These are phyloP conservation scores for Tetheella fluctuosa DNA, from an alignment of 2,888 invertebrate species.

Conservation along the genomic window DNA sequence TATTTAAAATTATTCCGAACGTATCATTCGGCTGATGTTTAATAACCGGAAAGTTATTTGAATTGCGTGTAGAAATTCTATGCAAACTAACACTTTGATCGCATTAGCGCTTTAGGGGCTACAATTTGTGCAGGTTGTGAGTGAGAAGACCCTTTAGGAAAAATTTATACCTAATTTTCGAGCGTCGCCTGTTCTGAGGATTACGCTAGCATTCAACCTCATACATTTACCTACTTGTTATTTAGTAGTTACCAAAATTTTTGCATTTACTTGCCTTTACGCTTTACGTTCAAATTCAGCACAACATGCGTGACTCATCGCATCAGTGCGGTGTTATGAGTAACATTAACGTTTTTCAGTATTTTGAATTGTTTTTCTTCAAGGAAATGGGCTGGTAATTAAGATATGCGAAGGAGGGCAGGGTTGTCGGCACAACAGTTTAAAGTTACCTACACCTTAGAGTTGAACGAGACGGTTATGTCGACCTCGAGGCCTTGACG, in stretches of 20 bases:
- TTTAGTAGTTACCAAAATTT: too few species aligned
- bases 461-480: conserved; percentile 49
- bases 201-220: not conserved
- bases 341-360: conserved; percentile 4
- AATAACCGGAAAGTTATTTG: conserved; percentile 73
- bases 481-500: conserved; percentile 53
- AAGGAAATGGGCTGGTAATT: conserved; percentile 49
- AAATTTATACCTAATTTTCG: too few species aligned
- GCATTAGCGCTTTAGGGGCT: conserved; percentile 59
- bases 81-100: conserved; percentile 59
- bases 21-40: conserved; percentile 61
- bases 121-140: conserved; percentile 43
- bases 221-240: too few species aligned
- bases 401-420: conserved; percentile 63
- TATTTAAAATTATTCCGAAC: conserved; percentile 62
- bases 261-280: too few species aligned
- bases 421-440: conserved; percentile 51
- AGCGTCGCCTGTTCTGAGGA: not conserved
- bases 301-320: not conserved
- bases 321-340: not conserved
- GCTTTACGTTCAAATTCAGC: not conserved
- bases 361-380: conserved; percentile 15
- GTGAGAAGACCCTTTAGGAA: conserved; percentile 28
- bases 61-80: conserved; percentile 71
- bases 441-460: conserved; percentile 41